phyloP scores from a whole-genome alignment of 2,113 vertebrate genomes.

The Montifringilla adamsi region DNA sequence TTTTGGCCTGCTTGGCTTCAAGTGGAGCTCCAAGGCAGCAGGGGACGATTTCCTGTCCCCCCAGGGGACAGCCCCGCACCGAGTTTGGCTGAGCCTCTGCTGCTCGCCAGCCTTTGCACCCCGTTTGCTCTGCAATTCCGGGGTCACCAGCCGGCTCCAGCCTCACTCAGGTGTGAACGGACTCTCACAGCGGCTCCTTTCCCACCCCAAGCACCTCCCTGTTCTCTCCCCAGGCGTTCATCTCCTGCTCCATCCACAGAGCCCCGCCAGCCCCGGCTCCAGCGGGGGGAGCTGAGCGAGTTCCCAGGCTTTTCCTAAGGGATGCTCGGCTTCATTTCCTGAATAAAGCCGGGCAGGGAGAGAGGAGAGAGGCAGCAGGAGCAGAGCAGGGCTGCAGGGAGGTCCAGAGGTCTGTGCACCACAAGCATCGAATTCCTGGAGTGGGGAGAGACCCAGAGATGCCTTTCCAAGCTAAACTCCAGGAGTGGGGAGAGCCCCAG shows the following conservation, averaged over 20 bases:
- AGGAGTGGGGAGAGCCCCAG: fast-evolving
- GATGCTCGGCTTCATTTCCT: not conserved
- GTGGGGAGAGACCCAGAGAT: not conserved
- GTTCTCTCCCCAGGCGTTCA: not conserved
- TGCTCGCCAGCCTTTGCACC: not conserved
- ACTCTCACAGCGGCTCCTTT: not conserved
- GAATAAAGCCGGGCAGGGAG: not conserved
- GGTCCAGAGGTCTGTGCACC: not conserved
- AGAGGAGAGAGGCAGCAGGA: not conserved
- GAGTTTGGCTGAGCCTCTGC: not conserved
- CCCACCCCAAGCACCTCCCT: not conserved
- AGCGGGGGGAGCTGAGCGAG: not conserved
- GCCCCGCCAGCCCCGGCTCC: not conserved
- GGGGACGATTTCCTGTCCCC: not conserved
- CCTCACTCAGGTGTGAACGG: not conserved
- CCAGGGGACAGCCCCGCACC: not conserved
- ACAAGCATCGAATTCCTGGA: not conserved
- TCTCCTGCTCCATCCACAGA: not conserved
- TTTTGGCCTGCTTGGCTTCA: not conserved
- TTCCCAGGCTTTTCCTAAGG: not conserved
- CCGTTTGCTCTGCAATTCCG: fast-evolving
- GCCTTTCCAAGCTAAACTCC: not conserved
- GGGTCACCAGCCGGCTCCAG: not conserved
- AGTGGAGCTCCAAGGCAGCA: not conserved
- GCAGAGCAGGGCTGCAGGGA: not conserved